Evolutionary conservation across 2,113 vertebrate species (phyloP).

Genomic region (Carettochelys insculpta): DNA sequence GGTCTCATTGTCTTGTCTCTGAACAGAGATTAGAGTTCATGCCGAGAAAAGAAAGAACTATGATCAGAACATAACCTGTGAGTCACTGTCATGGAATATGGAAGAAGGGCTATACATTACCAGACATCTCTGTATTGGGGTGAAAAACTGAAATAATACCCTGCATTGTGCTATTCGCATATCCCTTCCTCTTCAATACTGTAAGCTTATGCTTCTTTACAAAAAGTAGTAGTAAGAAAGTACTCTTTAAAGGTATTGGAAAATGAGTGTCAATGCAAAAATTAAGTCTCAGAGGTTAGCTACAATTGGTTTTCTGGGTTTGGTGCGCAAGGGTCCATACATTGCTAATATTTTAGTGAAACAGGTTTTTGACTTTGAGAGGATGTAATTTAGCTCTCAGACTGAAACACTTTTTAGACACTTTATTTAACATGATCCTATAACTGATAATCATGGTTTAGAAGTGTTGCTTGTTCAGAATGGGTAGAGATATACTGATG

Average conservation of each 20-base stretch:
- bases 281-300: neutral
- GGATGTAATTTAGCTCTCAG: neutral
- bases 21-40: neutral
- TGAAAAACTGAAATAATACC: neutral
- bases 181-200: neutral
- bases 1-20: neutral
- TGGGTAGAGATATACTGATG: neutral
- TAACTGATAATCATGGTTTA: neutral
- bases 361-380: neutral
- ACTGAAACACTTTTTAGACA: neutral
- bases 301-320: neutral
- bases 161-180: neutral
- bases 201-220: neutral
- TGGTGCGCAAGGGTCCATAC: neutral
- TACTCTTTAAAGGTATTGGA: neutral
- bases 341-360: neutral
- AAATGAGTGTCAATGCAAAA: neutral
- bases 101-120: neutral
- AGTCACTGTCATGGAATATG: neutral
- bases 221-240: neutral
- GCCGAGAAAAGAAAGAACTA: neutral
- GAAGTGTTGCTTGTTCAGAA: neutral
- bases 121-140: neutral
- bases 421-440: neutral
- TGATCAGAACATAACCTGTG: neutral